Conservation (phyloP, 2,797 vertebrate species). For the Rhynchonycteris naso region DNA sequence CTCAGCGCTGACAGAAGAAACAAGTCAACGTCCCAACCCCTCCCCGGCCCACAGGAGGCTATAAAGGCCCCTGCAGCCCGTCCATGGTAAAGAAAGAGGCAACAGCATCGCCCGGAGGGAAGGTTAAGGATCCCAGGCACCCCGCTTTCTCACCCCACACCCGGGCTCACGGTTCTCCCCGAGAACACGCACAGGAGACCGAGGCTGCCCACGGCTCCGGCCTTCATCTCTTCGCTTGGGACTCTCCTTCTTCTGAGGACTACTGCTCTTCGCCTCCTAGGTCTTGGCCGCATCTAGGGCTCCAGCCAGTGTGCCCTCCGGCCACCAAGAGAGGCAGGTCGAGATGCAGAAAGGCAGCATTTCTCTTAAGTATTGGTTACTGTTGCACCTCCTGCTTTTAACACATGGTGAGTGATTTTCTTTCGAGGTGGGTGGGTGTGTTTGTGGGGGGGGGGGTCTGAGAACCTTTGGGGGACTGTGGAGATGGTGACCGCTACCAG, state of each 20-base stretch:
- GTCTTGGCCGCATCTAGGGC: not conserved
- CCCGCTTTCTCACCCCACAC: not conserved
- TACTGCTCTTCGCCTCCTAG: not conserved
- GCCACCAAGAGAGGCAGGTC: not conserved
- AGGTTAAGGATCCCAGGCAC: not conserved
- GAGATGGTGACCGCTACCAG: not conserved
- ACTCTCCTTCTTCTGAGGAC: not conserved
- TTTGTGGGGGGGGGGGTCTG: not conserved
- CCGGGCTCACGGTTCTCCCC: not conserved
- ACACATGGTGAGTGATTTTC: conserved; percentile 58
- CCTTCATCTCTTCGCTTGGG: not conserved
- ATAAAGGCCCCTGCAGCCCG: conserved; percentile 32
- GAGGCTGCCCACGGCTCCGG: not conserved
- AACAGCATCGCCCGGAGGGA: not conserved
- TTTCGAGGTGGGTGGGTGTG: not conserved
- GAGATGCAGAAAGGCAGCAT: conserved; percentile 22
- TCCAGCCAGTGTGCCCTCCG: not conserved
- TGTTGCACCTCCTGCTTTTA: conserved; percentile 49
- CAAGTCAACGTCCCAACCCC: conserved; percentile 12
- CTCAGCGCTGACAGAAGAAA: not conserved
- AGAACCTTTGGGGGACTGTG: not conserved
- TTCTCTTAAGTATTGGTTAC: not conserved
- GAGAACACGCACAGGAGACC: not conserved
- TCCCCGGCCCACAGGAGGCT: conserved; percentile 26
- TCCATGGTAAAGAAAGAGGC: not conserved